phyloP scores from a whole-genome alignment of 2,888 invertebrate species.

The Gastracanthus pulcherrimus region DNA sequence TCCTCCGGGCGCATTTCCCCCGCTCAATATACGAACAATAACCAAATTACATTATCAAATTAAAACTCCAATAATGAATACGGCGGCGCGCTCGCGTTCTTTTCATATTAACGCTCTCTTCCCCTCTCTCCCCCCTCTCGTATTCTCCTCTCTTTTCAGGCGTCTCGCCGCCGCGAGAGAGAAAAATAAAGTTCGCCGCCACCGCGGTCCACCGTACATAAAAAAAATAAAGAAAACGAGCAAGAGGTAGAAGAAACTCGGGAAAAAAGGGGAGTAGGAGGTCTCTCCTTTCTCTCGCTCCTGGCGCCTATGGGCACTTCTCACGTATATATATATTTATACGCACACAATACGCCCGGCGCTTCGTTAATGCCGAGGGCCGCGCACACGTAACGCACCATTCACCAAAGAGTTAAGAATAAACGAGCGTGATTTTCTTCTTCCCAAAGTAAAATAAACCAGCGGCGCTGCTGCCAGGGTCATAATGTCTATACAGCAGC shows the following conservation, averaged over 20 bases:
- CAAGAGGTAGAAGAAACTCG: neutral
- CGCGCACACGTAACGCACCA: neutral
- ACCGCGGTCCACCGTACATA: neutral
- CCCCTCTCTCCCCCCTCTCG: neutral
- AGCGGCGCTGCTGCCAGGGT: neutral
- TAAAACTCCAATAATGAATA: slow-evolving; percentile 43
- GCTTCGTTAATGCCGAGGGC: neutral
- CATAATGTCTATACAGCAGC: neutral
- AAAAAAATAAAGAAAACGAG: neutral
- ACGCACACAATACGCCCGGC: neutral
- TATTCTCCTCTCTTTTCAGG: slow-evolving; percentile 13
- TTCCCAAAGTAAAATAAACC: slow-evolving; percentile 50
- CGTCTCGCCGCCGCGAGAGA: slow-evolving; percentile 6
- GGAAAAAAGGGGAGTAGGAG: neutral
- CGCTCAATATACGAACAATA: neutral
- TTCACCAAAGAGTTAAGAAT: slow-evolving; percentile 52
- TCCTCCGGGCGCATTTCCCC: neutral
- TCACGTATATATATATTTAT: too few relatives aligned
- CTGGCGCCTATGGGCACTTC: slow-evolving; percentile 1
- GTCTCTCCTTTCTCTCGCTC: slow-evolving; percentile 32
- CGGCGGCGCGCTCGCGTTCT: neutral
- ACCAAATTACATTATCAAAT: slow-evolving; percentile 40
- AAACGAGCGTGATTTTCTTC: slow-evolving; percentile 55
- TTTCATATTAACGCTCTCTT: slow-evolving; percentile 14
- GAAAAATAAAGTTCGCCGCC: slow-evolving; percentile 42